Evolutionary conservation across 1,140 invertebrate species (phyloP).

Genomic region (Diorhabda carinulata): DNA sequence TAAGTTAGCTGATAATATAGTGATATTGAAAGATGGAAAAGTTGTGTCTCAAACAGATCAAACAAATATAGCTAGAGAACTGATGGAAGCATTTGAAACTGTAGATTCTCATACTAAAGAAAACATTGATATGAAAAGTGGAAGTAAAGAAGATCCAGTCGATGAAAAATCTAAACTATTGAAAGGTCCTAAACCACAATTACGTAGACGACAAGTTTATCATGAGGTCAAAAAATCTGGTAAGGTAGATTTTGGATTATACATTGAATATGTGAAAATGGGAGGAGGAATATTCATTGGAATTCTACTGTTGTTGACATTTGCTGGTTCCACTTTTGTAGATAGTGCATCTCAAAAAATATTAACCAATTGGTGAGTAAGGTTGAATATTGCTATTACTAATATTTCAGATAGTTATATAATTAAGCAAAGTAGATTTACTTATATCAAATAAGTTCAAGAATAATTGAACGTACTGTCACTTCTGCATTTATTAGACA

Average conservation of each 20-base stretch:
- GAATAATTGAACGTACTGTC: too few species aligned
- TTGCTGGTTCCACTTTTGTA: slow-evolving; percentile 17
- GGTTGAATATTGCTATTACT: too few species aligned
- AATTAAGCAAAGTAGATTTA: too few species aligned
- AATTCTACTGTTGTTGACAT: slow-evolving; percentile 17
- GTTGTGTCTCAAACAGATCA: slow-evolving; percentile 21
- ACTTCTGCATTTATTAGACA: too few species aligned
- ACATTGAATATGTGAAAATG: slow-evolving; percentile 32
- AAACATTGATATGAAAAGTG: not conserved
- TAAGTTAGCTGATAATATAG: slow-evolving; percentile 27
- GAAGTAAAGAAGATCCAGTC: slow-evolving; percentile 18
- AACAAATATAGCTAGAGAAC: slow-evolving; percentile 21
- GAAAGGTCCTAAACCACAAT: not conserved
- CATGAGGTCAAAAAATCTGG: slow-evolving; percentile 34
- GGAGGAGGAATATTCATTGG: slow-evolving; percentile 32
- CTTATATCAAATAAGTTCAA: too few species aligned
- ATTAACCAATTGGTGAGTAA: slow-evolving; percentile 35
- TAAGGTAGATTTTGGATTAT: slow-evolving; percentile 28
- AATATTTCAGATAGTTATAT: too few species aligned
- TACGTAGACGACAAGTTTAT: slow-evolving; percentile 25
- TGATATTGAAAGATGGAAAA: slow-evolving; percentile 26
- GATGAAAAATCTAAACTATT: slow-evolving; percentile 11
- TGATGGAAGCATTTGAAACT: slow-evolving; percentile 24
- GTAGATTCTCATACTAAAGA: slow-evolving; percentile 2
- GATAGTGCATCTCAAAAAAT: slow-evolving; percentile 32